Conservation (phyloP, 2,113 vertebrate species). For the Eptatretus burgeri region DNA sequence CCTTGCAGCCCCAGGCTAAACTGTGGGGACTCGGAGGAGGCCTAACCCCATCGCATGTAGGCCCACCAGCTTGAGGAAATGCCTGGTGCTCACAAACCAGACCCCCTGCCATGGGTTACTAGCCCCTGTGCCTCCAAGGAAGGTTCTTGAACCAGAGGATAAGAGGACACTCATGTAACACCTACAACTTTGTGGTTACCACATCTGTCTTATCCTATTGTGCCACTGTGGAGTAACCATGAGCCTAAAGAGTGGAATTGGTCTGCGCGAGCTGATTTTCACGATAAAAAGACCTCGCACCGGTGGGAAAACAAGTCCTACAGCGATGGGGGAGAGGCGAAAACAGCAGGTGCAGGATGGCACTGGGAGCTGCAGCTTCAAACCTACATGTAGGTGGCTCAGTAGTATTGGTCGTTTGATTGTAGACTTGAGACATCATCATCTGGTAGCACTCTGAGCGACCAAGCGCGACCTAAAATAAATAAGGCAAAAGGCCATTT, state of each 20-base stretch:
- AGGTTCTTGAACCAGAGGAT: no score
- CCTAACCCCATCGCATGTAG: no score
- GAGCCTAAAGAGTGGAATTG: neutral
- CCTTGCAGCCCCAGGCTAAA: no score
- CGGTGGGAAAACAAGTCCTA: neutral
- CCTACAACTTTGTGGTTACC: neutral
- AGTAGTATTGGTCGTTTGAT: neutral
- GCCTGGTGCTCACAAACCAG: no score
- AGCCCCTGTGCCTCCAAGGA: no score
- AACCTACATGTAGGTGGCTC: slow-evolving; percentile 1
- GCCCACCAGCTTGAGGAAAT: no score
- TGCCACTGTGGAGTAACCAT: neutral
- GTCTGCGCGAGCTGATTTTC: neutral
- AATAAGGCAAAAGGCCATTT: no score
- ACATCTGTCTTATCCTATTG: neutral
- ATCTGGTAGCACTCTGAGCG: neutral
- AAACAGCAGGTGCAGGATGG: neutral
- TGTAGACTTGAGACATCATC: neutral
- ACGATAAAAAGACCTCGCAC: neutral
- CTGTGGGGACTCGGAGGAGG: no score
- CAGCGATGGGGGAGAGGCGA: slow-evolving; percentile 1
- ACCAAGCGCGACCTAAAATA: neutral
- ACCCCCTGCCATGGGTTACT: no score
- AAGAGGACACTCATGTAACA: no score
- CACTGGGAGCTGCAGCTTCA: neutral